These are phyloP conservation scores for Drosophila yooni DNA, from an alignment of 2,888 invertebrate genomes.

Conservation along the genomic window DNA sequence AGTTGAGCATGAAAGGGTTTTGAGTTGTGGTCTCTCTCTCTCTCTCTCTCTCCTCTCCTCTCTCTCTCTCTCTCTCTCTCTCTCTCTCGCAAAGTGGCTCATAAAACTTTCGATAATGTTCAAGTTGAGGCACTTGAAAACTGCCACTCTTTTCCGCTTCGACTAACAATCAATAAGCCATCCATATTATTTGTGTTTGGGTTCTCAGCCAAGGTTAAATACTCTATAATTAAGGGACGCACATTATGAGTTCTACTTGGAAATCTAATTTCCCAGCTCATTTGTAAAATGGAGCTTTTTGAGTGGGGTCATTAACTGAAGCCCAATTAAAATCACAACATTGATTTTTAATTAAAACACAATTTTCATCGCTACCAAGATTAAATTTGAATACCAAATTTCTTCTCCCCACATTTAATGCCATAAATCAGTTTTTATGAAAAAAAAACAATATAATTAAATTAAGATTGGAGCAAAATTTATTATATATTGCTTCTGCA, in stretches of 20 bases:
- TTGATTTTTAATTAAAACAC: slow-evolving; percentile 44
- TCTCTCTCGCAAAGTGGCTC: neutral
- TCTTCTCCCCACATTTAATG: neutral
- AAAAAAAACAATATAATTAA: neutral
- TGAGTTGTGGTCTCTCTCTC: neutral
- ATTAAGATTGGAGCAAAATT: neutral
- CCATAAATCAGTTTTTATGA: neutral
- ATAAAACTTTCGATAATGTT: slow-evolving; percentile 2
- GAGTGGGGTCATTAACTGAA: slow-evolving; percentile 39
- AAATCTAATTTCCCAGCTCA: slow-evolving; percentile 16
- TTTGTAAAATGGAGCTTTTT: slow-evolving; percentile 47
- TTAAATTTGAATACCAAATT: slow-evolving; percentile 20
- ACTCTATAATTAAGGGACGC: slow-evolving; percentile 30
- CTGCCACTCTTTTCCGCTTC: neutral
- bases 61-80: neutral
- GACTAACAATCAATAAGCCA: slow-evolving; percentile 56
- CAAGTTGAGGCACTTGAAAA: neutral
- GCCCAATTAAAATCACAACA: slow-evolving; percentile 14
- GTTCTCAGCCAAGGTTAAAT: slow-evolving; percentile 8
- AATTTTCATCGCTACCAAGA: slow-evolving; percentile 14
- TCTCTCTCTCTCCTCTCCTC: no score
- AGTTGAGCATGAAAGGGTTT: slow-evolving; percentile 10
- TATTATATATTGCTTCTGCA: neutral
- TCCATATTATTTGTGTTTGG: slow-evolving; percentile 29
- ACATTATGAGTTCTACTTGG: slow-evolving; percentile 19